Conservation (phyloP, 2,888 invertebrate species). For the Spilosoma lubricipeda region DNA sequence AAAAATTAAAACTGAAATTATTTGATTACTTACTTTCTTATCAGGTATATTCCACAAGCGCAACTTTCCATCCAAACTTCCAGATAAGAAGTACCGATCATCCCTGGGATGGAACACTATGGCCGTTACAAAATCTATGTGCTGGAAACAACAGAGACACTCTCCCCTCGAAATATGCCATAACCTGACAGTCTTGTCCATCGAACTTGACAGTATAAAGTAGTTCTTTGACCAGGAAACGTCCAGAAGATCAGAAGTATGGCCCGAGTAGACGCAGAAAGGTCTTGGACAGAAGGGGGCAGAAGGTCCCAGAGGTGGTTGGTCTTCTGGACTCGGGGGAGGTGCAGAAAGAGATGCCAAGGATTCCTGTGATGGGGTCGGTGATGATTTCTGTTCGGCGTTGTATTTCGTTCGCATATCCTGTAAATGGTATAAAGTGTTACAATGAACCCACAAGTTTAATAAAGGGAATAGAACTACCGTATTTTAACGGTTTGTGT, state of each 20-base stretch:
- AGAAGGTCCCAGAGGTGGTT: conserved; percentile 82
- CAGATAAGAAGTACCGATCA: conserved; percentile 97
- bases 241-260: conserved; percentile 98
- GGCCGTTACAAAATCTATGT: conserved; percentile 99
- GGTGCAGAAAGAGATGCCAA: conserved; percentile 88
- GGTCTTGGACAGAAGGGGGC: conserved; percentile 95
- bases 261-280: conserved; percentile 97
- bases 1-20: background rate
- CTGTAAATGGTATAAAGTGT: conserved; percentile 68
- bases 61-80: conserved; percentile 98
- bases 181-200: conserved; percentile 98
- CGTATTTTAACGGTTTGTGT: no score
- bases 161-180: conserved; percentile 99
- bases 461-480: no score
- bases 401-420: conserved; percentile 98
- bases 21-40: conserved; percentile 89
- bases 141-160: conserved; percentile 99
- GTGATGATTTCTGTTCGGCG: conserved; percentile 94
- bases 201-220: conserved; percentile 98
- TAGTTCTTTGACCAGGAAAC: conserved; percentile 99
- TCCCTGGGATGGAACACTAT: conserved; percentile 99
- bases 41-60: conserved; percentile 99
- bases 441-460: background rate
- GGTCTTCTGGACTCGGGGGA: conserved; percentile 86
- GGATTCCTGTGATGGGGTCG: conserved; percentile 97